Evolutionary conservation across 2,888 invertebrate genomes (phyloP).

Genomic region (Hydroisotoma schaefferi): DNA sequence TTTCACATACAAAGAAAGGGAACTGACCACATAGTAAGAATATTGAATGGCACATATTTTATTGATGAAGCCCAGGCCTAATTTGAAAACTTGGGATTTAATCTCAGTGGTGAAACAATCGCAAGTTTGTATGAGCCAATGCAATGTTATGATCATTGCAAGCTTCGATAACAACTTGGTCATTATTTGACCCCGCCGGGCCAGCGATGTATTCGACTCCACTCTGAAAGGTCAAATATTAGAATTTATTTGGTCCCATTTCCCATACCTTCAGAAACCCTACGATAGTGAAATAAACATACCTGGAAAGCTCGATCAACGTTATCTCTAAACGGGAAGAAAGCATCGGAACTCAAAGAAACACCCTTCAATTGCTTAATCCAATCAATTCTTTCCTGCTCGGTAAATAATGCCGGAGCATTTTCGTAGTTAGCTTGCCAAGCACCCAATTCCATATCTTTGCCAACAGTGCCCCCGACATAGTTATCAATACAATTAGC

Average conservation of each 20-base stretch:
- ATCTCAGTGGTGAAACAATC: conserved; percentile 88
- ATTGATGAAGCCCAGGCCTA: too few relatives aligned
- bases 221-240: conserved; percentile 61
- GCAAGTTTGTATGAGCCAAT: conserved; percentile 80
- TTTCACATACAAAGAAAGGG: too few relatives aligned
- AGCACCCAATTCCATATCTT: conserved; percentile 73
- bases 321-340: conserved; percentile 97
- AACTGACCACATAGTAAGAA: too few relatives aligned
- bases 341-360: conserved; percentile 91
- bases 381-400: conserved; percentile 67
- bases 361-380: conserved; percentile 68
- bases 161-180: conserved; percentile 79
- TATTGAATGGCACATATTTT: too few relatives aligned
- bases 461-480: conserved; percentile 86
- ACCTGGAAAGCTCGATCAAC: conserved; percentile 89
- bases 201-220: conserved; percentile 91
- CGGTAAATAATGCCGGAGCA: conserved; percentile 68
- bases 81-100: too few relatives aligned
- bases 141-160: conserved; percentile 87
- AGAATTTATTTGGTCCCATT: conserved; percentile 48
- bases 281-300: conserved; percentile 22
- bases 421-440: conserved; percentile 73
- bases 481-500: conserved; percentile 95
- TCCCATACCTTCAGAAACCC: background rate
- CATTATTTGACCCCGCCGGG: conserved; percentile 92